Base-by-base conservation (phyloP, 2,888 invertebrate species). In the Papilio elwesi region DNA sequence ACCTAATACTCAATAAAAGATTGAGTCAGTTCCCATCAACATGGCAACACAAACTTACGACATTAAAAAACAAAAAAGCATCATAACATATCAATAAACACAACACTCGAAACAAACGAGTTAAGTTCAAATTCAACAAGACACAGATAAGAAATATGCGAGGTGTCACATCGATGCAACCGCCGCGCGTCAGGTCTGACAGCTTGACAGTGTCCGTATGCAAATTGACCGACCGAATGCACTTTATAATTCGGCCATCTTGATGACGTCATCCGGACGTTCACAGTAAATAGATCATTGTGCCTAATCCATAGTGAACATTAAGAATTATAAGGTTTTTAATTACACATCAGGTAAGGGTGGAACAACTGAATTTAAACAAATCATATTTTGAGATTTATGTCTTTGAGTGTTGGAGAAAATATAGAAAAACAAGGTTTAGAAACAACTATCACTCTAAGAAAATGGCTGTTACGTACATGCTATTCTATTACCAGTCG, bases 191-290 rank as follows among this genome's bases (percentile, higher is more conserved):
- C 87, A 87, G 76, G 74, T 53, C 69, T 78, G 87, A 86, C 87
- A 87, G 78, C 74, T 89, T 90, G 89, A 91, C 82, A 85, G 80
- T 78, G 77, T 83, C 82, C 77, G 78, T 82, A 91, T 91, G 90
- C 82, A 89, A 91, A 91, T 90, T 75, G 74, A 75, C 74, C 73
- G 71, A 73, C 74, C 73, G 77, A 86, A 90, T 86, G 81, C 77
- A 77, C 74, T 83, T 82, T 83, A 85, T 87, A 85, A 85, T 85
- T 85, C 82, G 83, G 77, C 68, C 71, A 77, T 79, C 76, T 75
- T 72, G 49, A 74, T 79, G 80, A 83, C 79, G 76, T 76, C 43
- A 57, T 62, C 59, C 59, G 38, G n/a, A n/a, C 15, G 59, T 59
- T 59, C 10, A 59, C 59, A 15, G 6, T 51, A 38, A 59, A 59